phyloP scores from a whole-genome alignment of 2,113 vertebrate genomes.

The Carollia perspicillata region DNA sequence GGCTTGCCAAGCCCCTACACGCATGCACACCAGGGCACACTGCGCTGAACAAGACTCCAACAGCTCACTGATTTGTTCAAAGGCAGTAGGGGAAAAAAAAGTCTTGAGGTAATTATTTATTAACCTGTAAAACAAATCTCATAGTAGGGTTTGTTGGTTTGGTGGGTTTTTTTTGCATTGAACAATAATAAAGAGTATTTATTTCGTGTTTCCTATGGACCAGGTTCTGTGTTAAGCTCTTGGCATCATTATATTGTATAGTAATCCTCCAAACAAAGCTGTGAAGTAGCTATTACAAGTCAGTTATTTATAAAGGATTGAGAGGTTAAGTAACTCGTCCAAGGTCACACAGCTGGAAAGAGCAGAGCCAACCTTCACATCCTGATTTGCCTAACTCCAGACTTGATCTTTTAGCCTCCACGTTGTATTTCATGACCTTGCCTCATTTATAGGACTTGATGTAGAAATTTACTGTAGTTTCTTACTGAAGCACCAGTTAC shows the following conservation, averaged over 20 bases:
- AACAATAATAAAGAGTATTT: neutral
- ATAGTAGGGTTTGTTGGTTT: neutral
- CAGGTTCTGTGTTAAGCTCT: neutral
- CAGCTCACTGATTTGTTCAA: neutral
- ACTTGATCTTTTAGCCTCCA: neutral
- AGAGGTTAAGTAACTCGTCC: neutral
- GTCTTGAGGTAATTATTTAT: neutral
- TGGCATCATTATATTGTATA: neutral
- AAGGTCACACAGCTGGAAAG: slow-evolving; percentile 26
- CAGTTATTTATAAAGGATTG: neutral
- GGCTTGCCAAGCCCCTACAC: neutral
- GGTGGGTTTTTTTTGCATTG: neutral
- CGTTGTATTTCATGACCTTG: neutral
- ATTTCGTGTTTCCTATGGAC: neutral
- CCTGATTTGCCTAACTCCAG: neutral
- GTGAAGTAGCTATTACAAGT: neutral
- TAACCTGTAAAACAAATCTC: neutral
- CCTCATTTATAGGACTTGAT: neutral
- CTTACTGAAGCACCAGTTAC: neutral
- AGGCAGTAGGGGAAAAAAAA: neutral
- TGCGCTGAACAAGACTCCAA: neutral
- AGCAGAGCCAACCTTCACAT: neutral
- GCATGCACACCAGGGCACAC: neutral
- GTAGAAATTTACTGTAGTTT: neutral
- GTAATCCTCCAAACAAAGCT: neutral